These are phyloP conservation scores for Agrenia bidenticulata DNA, from an alignment of 2,888 invertebrate species.

Conservation along the genomic window DNA sequence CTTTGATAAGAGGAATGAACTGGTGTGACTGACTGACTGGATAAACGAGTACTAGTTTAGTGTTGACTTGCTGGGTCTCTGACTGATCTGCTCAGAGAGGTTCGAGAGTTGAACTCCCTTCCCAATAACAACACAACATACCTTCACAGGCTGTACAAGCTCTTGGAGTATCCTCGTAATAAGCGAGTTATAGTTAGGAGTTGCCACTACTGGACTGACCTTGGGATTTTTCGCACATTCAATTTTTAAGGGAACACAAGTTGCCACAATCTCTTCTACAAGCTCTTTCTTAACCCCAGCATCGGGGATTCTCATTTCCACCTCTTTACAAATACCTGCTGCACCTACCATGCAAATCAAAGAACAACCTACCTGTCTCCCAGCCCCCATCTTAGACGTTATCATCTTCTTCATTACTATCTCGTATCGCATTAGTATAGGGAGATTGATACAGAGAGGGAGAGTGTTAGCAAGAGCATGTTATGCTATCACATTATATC, in stretches of 20 bases:
- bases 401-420: too few relatives aligned
- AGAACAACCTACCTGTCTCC: too few relatives aligned
- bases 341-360: too few relatives aligned
- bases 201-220: conserved; percentile 33
- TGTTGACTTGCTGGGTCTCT: conserved; percentile 18
- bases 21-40: conserved; percentile 44
- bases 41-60: conserved; percentile 33
- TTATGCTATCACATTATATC: background rate
- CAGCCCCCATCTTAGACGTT: too few relatives aligned
- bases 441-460: too few relatives aligned
- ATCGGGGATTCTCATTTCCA: background rate
- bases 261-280: conserved; percentile 17
- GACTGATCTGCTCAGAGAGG: background rate
- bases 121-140: conserved; percentile 12
- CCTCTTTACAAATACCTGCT: background rate
- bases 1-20: conserved; percentile 18
- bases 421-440: too few relatives aligned
- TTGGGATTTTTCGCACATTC: conserved; percentile 49
- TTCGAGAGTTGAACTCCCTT: conserved; percentile 17
- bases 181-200: conserved; percentile 5
- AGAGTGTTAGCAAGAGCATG: too few relatives aligned
- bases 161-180: too few relatives aligned
- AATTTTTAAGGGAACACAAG: conserved; percentile 35
- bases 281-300: background rate
- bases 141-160: background rate